A percentile compares a stretch with the other conserved stretches of the same genome.
These are phyloP conservation scores for Neuroterus valhalla DNA, from an alignment of 1,140 invertebrate genomes.

Conservation along the genomic window DNA sequence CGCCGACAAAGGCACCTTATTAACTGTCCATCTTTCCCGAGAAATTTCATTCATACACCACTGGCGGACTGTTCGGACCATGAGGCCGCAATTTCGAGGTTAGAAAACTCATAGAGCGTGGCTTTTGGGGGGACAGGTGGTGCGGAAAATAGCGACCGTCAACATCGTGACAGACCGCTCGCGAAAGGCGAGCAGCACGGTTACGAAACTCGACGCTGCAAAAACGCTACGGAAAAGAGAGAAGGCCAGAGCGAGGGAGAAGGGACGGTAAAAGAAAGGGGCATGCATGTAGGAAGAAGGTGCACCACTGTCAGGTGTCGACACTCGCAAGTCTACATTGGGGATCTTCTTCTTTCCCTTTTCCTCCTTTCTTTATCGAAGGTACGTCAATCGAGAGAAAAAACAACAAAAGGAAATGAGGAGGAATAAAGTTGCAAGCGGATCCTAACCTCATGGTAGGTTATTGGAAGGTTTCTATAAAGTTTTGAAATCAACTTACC, in stretches of 20 bases:
- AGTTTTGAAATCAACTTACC: neutral
- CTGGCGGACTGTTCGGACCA: no score
- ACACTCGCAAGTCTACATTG: conserved; percentile 7
- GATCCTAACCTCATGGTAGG: no score
- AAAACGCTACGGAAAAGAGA: neutral
- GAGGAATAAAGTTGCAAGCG: no score
- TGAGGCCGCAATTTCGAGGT: neutral
- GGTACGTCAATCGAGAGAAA: neutral
- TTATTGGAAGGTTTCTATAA: neutral
- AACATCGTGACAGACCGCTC: conserved; percentile 24
- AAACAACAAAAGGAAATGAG: no score
- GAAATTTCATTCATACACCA: neutral
- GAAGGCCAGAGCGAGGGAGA: conserved; percentile 5
- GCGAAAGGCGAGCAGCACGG: conserved; percentile 6
- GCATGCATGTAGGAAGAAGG: conserved; percentile 31
- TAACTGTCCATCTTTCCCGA: neutral
- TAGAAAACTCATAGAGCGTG: neutral
- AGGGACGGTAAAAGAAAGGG: conserved; percentile 7
- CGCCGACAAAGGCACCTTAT: neutral
- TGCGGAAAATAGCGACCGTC: conserved; percentile 4
- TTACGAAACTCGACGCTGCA: conserved; percentile 22
- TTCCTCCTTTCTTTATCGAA: neutral
- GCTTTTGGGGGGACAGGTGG: conserved; percentile 14
- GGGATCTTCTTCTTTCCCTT: neutral
- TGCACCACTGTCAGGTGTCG: conserved; percentile 7